These are phyloP conservation scores for Agrochola circellaris DNA, from an alignment of 2,888 invertebrate genomes.

Conservation along the genomic window DNA sequence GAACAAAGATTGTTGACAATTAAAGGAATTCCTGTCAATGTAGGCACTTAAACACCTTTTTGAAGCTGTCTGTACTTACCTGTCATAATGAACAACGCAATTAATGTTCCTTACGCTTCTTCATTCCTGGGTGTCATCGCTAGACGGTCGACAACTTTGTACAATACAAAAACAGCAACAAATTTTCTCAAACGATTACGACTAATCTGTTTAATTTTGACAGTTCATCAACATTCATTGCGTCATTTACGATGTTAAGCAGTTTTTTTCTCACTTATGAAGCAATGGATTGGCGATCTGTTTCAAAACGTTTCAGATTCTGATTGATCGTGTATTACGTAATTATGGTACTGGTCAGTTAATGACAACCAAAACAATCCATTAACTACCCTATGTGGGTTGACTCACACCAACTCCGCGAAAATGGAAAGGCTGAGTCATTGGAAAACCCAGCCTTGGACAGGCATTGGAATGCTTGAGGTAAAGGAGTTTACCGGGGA, in stretches of 20 bases:
- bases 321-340: no score
- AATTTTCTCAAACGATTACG: no score
- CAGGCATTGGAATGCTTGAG: neutral
- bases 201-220: no score
- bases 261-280: no score
- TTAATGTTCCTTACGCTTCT: neutral
- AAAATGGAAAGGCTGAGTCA: slow-evolving; percentile 22
- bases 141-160: neutral
- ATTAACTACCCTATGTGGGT: neutral
- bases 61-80: neutral
- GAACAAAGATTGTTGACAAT: no score
- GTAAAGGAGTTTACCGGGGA: neutral
- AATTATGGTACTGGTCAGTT: neutral
- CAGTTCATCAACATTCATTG: no score
- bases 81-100: neutral
- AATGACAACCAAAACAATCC: slow-evolving; percentile 3
- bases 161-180: no score
- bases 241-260: no score
- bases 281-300: no score
- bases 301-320: no score
- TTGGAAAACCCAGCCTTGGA: slow-evolving; percentile 11
- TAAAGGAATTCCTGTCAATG: no score
- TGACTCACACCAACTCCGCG: slow-evolving; percentile 12
- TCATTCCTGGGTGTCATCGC: no score
- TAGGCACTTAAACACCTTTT: neutral